Conservation (phyloP, 2,797 vertebrate species). For the Hoplostethus atlanticus region DNA sequence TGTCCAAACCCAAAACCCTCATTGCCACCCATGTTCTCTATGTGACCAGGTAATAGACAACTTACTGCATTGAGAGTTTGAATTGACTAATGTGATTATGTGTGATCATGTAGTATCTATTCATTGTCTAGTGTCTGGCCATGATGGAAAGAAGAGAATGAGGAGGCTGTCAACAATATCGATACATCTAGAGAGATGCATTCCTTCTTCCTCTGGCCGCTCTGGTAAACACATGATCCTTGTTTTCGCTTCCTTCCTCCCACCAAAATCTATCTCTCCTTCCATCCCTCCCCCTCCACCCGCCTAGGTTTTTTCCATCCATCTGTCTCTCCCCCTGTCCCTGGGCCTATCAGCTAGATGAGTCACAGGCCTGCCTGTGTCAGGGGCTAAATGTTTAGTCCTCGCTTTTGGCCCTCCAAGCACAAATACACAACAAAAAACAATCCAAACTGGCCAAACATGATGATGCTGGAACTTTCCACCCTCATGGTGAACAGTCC, state of each 20-base stretch:
- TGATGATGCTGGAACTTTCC: slow-evolving; percentile 76
- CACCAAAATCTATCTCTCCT: slow-evolving; percentile 77
- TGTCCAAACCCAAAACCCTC: slow-evolving; percentile 22
- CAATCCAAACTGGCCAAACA: slow-evolving; percentile 61
- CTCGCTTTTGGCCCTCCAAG: slow-evolving; percentile 84
- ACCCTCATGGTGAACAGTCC: slow-evolving; percentile 63
- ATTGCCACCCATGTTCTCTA: slow-evolving; percentile 28
- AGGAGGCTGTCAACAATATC: slow-evolving; percentile 72
- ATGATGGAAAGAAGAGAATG: slow-evolving; percentile 60
- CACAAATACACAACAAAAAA: slow-evolving; percentile 49
- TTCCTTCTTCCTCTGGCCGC: slow-evolving; percentile 64
- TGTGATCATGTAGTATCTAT: slow-evolving; percentile 48
- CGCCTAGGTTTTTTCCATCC: slow-evolving; percentile 79
- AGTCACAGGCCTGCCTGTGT: slow-evolving; percentile 75
- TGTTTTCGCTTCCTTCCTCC: slow-evolving; percentile 78
- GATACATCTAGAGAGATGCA: slow-evolving; percentile 73
- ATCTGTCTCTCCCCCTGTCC: slow-evolving; percentile 67
- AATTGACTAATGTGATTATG: slow-evolving; percentile 56
- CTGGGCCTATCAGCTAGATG: slow-evolving; percentile 76
- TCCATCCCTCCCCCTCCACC: slow-evolving; percentile 40
- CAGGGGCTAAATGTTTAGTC: slow-evolving; percentile 90
- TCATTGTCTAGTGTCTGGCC: slow-evolving; percentile 62
- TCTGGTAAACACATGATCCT: slow-evolving; percentile 75
- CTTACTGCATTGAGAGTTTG: slow-evolving; percentile 25
- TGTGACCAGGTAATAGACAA: slow-evolving; percentile 23